Conservation (phyloP, 2,888 invertebrate species). For the Carpatolechia fugitivella region DNA sequence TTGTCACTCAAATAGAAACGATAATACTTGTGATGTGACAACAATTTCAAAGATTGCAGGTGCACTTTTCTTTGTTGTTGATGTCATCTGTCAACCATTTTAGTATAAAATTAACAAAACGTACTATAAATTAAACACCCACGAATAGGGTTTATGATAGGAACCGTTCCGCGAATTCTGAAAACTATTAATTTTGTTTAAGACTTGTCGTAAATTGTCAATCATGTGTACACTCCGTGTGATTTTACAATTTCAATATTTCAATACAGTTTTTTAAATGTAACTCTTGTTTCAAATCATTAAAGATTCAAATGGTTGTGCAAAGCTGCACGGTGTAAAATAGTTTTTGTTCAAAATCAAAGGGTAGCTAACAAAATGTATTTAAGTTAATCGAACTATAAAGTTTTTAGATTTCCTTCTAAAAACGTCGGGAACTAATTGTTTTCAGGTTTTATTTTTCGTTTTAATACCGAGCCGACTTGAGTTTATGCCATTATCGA, state of each 20-base stretch:
- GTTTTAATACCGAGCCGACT: constrained; percentile 41
- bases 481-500: constrained; percentile 53
- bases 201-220: constrained; percentile 58
- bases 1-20: too few relatives aligned
- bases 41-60: too few relatives aligned
- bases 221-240: constrained; percentile 49
- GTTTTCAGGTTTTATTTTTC: constrained; percentile 26
- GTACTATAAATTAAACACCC: constrained; percentile 38
- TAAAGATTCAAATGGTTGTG: constrained; percentile 29
- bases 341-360: constrained; percentile 28
- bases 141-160: constrained; percentile 52
- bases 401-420: constrained; percentile 42
- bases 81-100: constrained; percentile 40
- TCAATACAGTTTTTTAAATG: neutral
- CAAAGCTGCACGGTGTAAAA: neutral
- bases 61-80: constrained; percentile 1
- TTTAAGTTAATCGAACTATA: constrained; percentile 51
- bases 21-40: too few relatives aligned
- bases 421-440: constrained; percentile 46
- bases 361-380: constrained; percentile 52
- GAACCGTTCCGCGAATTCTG: constrained; percentile 66
- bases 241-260: constrained; percentile 24
- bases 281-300: neutral
- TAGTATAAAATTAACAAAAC: constrained; percentile 38
- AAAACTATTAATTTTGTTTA: constrained; percentile 60